A percentile compares a stretch with the other conserved stretches of the same genome.
These are phyloP conservation scores for Oenanthe melanoleuca DNA, from an alignment of 2,113 vertebrate species.

Conservation along the genomic window DNA sequence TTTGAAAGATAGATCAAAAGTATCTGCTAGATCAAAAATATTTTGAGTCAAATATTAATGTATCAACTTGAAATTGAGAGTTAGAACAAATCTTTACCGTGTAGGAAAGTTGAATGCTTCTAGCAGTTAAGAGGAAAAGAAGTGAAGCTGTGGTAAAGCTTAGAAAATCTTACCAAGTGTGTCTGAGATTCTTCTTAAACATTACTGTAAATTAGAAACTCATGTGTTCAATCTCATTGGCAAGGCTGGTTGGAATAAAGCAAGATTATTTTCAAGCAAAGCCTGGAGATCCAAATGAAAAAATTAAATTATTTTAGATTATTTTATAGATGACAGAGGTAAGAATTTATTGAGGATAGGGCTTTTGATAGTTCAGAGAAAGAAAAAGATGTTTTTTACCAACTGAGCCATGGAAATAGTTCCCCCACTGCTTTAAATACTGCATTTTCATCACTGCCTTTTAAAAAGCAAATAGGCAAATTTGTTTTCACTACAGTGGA, in stretches of 20 bases:
- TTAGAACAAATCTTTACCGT: not conserved
- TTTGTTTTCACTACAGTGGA: not conserved
- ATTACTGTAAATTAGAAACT: not conserved
- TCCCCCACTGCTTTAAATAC: accelerated
- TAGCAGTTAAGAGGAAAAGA: not conserved
- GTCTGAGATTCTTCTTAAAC: not conserved
- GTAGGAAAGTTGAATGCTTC: not conserved
- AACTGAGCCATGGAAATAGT: not conserved
- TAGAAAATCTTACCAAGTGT: not conserved
- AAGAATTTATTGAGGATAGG: not conserved
- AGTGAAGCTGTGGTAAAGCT: not conserved
- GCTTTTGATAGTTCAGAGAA: not conserved
- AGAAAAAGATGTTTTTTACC: not conserved
- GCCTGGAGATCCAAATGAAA: not conserved
- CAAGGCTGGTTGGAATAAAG: not conserved
- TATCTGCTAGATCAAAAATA: not conserved
- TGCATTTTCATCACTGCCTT: not conserved
- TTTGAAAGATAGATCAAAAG: not conserved
- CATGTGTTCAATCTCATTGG: not conserved
- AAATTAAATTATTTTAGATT: not conserved
- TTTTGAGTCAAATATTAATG: not conserved
- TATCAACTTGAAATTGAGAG: not conserved
- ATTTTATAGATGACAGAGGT: not conserved
- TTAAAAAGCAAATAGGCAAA: not conserved
- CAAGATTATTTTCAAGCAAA: not conserved